Percentiles rank a stretch among this genome's conserved stretches.
Evolutionary conservation across 2,113 vertebrate species (phyloP).

Genomic region (Aspiorhynchus laticeps): DNA sequence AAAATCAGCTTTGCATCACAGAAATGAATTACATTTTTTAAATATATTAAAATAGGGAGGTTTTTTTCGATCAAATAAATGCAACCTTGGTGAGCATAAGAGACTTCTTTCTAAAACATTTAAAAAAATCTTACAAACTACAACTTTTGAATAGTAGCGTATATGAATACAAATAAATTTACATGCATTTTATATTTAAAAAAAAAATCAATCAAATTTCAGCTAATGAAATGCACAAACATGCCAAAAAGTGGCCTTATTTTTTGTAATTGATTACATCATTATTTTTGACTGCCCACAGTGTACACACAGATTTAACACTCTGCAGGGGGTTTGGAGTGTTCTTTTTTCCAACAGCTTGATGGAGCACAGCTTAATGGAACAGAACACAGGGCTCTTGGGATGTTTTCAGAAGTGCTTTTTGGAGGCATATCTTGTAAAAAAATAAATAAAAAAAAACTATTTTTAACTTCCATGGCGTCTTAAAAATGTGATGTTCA

Average conservation of each 20-base stretch:
- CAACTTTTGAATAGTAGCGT: not conserved
- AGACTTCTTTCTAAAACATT: not conserved
- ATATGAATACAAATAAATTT: not conserved
- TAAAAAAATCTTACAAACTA: too few species aligned
- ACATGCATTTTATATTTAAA: not conserved
- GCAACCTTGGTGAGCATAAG: not conserved
- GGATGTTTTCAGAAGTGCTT: slow-evolving; percentile 10
- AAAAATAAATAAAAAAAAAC: not conserved
- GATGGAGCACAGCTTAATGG: not conserved
- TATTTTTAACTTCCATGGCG: not conserved
- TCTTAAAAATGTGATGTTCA: not conserved
- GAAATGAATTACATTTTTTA: not conserved
- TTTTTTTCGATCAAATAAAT: not conserved
- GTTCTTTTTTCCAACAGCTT: not conserved
- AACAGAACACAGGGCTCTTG: not conserved
- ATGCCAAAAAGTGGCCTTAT: not conserved
- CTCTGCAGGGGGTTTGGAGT: not conserved
- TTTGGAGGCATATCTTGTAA: slow-evolving; percentile 9
- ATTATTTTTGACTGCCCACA: not conserved
- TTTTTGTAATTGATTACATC: not conserved
- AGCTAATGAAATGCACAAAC: not conserved
- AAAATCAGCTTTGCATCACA: not conserved
- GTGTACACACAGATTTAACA: not conserved
- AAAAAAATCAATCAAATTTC: not conserved
- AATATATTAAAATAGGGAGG: not conserved